Evolutionary conservation across 2,113 vertebrate genomes (phyloP), one percentile per base, ranked within the genome.

Genomic region (Campylorhamphus procurvoides): DNA sequence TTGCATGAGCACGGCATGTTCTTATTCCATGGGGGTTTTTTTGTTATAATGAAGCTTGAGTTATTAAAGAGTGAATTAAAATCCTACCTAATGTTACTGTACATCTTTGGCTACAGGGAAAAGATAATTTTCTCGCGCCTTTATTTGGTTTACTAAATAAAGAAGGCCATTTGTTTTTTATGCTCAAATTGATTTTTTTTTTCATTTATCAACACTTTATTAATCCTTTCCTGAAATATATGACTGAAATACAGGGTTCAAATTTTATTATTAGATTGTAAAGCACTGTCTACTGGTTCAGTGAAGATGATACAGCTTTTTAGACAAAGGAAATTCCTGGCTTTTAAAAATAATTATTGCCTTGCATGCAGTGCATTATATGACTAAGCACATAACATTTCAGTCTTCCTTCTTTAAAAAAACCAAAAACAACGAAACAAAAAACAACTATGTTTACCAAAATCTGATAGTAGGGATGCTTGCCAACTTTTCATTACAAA

Each of bases 11-110:
- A 35, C 2, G 2, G 46, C 14, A 22, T 5, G 22, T 68, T 74
- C 35, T 80, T 35, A n/a, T 19, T 11, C 1, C 5, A 1, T 37
- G 2, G 6, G 16, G 3, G 2, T 8, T 59, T 62, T 33, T 40
- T 81, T 8, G 3, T 40, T 66, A 18, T 46, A 56, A 47, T 52
- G 27, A 63, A 44, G 2, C 14, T 6, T 18, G 24, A 42, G 12
- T 35, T 72, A 67, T 76, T 72, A 58, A 83, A 28, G 4, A 47
- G 3, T 67, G 20, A 67, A 8, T 71, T 42, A 80, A 53, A 19
- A 33, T 13, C 9, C 18, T 40, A 23, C 56, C 9, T 76, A 62
- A 31, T 44, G 11, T 35, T 87, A 35, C 42, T 37, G 18, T 58
- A 4, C 22, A 4, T 31, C 40, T 64, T 62, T 44, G 31, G 8